Evolutionary conservation across 2,888 invertebrate species (phyloP).

Genomic region (Xanthia togata): DNA sequence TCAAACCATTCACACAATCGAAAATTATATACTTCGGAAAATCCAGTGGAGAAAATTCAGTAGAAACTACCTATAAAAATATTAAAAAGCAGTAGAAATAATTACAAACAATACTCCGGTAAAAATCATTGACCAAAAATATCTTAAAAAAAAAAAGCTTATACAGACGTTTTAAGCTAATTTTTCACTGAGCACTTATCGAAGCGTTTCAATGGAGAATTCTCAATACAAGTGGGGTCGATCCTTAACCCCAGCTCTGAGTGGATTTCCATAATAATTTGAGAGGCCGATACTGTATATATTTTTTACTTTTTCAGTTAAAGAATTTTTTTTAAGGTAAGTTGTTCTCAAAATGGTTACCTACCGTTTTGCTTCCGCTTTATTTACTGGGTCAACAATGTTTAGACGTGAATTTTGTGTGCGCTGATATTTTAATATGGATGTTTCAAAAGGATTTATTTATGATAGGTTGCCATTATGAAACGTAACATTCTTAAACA

Average conservation of each 20-base stretch:
- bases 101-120: conserved; percentile 4
- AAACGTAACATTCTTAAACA: background rate
- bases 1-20: background rate
- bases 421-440: background rate
- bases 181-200: conserved; percentile 55
- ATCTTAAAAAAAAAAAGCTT: conserved; percentile 21
- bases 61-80: background rate
- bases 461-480: background rate
- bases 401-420: conserved; percentile 16
- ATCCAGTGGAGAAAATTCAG: background rate
- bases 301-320: conserved; percentile 49
- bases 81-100: background rate
- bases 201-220: conserved; percentile 48
- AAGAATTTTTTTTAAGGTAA: conserved; percentile 22
- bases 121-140: conserved; percentile 25
- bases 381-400: conserved; percentile 42
- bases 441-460: background rate
- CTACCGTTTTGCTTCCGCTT: conserved; percentile 31
- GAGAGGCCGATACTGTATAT: conserved; percentile 52
- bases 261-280: conserved; percentile 62
- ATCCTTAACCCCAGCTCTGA: conserved; percentile 55
- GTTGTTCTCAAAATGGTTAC: conserved; percentile 38
- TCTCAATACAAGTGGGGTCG: conserved; percentile 65
- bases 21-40: background rate
- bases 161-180: conserved; percentile 56